Evolutionary conservation across 2,888 invertebrate species (phyloP).

Genomic region (Athalia cordata): DNA sequence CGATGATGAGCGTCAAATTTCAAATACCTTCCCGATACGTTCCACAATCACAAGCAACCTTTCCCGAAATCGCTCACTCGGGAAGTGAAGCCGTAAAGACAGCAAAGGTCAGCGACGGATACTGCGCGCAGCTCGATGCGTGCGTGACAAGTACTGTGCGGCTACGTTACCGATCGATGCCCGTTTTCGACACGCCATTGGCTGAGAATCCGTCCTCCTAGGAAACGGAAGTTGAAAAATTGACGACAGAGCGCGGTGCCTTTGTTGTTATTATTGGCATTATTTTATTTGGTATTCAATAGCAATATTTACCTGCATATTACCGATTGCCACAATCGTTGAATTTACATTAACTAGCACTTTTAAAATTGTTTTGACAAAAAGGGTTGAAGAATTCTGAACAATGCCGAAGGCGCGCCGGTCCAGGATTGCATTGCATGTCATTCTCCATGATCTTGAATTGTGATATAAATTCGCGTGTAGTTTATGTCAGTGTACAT

Average conservation of each 20-base stretch:
- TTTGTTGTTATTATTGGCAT: too few relatives aligned
- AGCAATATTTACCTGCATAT: too few relatives aligned
- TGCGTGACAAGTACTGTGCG: background rate
- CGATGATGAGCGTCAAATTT: constrained; percentile 19
- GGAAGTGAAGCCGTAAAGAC: constrained; percentile 31
- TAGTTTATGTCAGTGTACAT: too few relatives aligned
- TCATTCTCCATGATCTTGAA: too few relatives aligned
- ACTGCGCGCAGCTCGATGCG: background rate
- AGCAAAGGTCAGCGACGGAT: constrained; percentile 20
- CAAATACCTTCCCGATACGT: constrained; percentile 15
- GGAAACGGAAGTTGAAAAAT: constrained; percentile 9
- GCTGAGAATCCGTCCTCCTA: background rate
- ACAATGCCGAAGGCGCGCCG: too few relatives aligned
- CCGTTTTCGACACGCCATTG: background rate
- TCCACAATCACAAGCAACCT: constrained; percentile 19
- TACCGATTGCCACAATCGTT: too few relatives aligned
- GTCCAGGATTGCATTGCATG: too few relatives aligned
- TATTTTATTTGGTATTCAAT: too few relatives aligned
- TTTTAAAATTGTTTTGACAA: too few relatives aligned
- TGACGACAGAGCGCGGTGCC: background rate
- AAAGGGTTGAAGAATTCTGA: too few relatives aligned
- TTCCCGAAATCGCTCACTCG: constrained; percentile 38
- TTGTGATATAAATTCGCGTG: too few relatives aligned
- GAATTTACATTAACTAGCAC: too few relatives aligned
- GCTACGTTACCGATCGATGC: constrained; percentile 33